These are phyloP conservation scores for Acrocephalus scirpaceus DNA, from an alignment of 2,797 vertebrate genomes.

Conservation along the genomic window DNA sequence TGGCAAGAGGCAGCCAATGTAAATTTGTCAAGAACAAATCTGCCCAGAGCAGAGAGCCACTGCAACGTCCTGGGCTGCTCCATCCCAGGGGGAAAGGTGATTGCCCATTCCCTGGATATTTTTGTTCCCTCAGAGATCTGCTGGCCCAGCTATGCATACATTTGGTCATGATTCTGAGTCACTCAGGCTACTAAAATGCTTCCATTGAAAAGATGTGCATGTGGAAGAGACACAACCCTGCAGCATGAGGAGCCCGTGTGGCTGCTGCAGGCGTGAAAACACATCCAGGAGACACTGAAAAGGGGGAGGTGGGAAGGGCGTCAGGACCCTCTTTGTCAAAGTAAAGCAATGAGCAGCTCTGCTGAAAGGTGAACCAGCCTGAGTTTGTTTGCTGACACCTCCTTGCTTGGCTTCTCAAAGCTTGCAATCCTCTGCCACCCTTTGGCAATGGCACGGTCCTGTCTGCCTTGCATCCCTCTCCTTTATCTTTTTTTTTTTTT, in stretches of 20 bases:
- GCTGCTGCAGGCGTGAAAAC: background rate
- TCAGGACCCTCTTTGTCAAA: background rate
- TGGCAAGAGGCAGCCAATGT: background rate
- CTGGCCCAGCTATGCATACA: background rate
- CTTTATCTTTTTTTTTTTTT: background rate
- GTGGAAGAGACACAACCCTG: background rate
- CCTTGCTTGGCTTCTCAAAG: background rate
- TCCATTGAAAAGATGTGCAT: background rate
- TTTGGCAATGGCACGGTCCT: background rate
- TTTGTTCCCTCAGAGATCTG: background rate
- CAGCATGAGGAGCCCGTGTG: background rate
- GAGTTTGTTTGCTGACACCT: slow-evolving; percentile 59
- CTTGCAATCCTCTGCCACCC: slow-evolving; percentile 28
- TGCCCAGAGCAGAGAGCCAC: background rate
- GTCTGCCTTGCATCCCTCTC: slow-evolving; percentile 1
- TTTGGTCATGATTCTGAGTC: background rate
- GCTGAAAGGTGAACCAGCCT: slow-evolving; percentile 17
- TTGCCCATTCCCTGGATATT: background rate
- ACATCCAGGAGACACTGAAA: background rate
- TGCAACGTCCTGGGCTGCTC: background rate
- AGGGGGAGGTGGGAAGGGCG: background rate
- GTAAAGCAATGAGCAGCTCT: background rate
- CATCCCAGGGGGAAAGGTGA: background rate
- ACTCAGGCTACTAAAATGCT: background rate
- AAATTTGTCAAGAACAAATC: background rate